phyloP scores from a whole-genome alignment of 2,888 invertebrate genomes.

The Gymnocheta viridis region DNA sequence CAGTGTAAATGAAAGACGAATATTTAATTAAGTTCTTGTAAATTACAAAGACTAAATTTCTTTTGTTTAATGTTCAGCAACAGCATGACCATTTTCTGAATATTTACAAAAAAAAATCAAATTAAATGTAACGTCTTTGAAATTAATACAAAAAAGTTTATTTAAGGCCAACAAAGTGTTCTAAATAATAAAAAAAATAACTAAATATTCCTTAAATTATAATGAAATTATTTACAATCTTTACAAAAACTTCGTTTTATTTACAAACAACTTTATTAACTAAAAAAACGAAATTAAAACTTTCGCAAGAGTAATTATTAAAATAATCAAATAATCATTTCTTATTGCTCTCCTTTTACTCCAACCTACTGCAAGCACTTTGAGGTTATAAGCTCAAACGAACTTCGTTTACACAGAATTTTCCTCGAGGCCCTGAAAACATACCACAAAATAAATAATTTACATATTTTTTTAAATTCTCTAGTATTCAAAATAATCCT shows the following conservation, averaged over 20 bases:
- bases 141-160: too few species aligned
- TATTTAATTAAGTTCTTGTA: background rate
- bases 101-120: too few species aligned
- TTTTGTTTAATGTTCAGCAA: too few species aligned
- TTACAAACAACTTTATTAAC: background rate
- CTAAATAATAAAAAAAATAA: background rate
- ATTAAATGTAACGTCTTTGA: background rate
- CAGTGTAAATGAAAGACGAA: background rate
- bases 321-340: background rate
- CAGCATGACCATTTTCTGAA: too few species aligned
- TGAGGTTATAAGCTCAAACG: background rate
- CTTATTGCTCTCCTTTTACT: constrained; percentile 38
- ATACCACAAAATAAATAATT: background rate
- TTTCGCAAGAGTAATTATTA: background rate
- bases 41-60: too few species aligned
- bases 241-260: constrained; percentile 6
- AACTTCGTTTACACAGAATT: constrained; percentile 78
- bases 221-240: background rate
- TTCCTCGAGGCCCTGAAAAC: constrained; percentile 79
- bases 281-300: background rate
- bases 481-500: background rate
- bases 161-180: too few species aligned
- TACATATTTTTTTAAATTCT: background rate
- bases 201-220: background rate
- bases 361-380: background rate